phyloP scores from a whole-genome alignment of 1,140 invertebrate genomes.

The Anastrepha obliqua region DNA sequence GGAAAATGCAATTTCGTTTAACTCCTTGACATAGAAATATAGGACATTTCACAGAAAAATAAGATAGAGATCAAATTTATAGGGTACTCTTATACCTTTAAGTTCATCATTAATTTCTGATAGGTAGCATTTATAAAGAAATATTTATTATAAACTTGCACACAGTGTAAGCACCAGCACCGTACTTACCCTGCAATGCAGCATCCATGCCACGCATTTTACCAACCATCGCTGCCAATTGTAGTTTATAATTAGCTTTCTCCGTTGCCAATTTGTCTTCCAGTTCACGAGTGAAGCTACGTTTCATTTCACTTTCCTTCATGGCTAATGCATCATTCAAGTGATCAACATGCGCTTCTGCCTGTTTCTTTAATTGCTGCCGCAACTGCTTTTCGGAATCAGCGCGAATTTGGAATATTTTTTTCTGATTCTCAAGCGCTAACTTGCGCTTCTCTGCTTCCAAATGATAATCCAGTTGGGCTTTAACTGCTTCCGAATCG shows the following conservation, averaged over 20 bases:
- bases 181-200: conserved; percentile 85
- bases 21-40: neutral
- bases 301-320: conserved; percentile 83
- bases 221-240: conserved; percentile 87
- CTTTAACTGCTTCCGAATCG: conserved; percentile 73
- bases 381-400: conserved; percentile 84
- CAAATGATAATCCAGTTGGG: conserved; percentile 76
- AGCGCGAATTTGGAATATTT: conserved; percentile 77
- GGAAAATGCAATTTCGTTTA: neutral
- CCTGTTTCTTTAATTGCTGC: conserved; percentile 85
- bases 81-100: conserved; percentile 65
- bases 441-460: conserved; percentile 77
- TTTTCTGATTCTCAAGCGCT: conserved; percentile 77
- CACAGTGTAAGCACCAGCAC: neutral
- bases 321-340: conserved; percentile 83
- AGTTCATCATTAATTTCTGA: conserved; percentile 72
- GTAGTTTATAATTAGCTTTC: conserved; percentile 82
- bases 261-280: conserved; percentile 84
- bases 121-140: conserved; percentile 62
- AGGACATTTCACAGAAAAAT: too few relatives aligned
- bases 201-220: conserved; percentile 91
- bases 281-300: conserved; percentile 79
- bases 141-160: conserved; percentile 44
- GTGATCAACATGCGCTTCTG: conserved; percentile 89
- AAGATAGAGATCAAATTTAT: too few relatives aligned